Evolutionary conservation across 2,113 vertebrate genomes (phyloP), one percentile per base, ranked within the genome.

Genomic region (Pungitius pungitius): DNA sequence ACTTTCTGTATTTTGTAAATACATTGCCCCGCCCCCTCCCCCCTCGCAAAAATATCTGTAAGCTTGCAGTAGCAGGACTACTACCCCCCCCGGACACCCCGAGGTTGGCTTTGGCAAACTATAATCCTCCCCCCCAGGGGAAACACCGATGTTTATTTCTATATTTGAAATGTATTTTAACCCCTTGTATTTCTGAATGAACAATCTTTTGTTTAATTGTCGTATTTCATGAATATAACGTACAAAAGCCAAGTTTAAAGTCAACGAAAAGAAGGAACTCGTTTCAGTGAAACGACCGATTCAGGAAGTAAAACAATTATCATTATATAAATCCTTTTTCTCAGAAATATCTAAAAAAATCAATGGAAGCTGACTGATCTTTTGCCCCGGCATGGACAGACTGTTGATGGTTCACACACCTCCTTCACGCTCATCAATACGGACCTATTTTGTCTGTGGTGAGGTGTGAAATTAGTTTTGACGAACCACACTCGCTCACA

Each of bases 391-490:
- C 43, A 47, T 49, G 26, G 13, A 35, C 20, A 51, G n/a, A 14
- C 14, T 40, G 75, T 65, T 69, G 56, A 54, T 61, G 43, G 27
- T 30, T 22, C 30, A 14, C 37, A 33, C 26, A 17, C 51, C 30
- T 81, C 47, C 62, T 37, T 51, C 47, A 68, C 70, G 60, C 69
- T 47, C 51, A 55, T 62, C 62, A 49, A 54, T 6, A 59, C 30
- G 64, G 35, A 47, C n/a, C 62, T 45, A 60, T 84, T 87, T 78
- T 87, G 69, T 75, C 67, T 33, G 40, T n/a, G 1, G 12, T 56
- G 13, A 79, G 71, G 58, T 56, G 78, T 72, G 69, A 84, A 89
- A 84, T 84, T 9, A 79, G 79, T 82, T 86, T 85, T 69, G 89
- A 87, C 91, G 83, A 80, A 79, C 51, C 59, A 61, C 45, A 67